Evolutionary conservation across 2,888 invertebrate genomes (phyloP).

Genomic region (Octonoba sinensis): DNA sequence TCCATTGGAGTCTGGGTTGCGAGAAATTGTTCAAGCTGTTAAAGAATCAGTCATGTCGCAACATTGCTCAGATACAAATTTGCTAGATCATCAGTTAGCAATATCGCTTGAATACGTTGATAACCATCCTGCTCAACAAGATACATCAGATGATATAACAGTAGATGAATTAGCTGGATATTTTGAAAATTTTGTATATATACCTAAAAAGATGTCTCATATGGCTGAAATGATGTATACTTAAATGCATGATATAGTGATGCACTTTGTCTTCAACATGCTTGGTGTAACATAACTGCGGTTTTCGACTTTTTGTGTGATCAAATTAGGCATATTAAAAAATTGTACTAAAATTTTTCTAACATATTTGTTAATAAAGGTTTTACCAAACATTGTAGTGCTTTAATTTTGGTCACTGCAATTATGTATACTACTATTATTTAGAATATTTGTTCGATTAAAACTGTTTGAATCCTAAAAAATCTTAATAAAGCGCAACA

Average conservation of each 20-base stretch:
- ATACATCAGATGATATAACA: constrained; percentile 80
- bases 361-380: too few relatives aligned
- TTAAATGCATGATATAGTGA: constrained; percentile 52
- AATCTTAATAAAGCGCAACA: too few relatives aligned
- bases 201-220: constrained; percentile 96
- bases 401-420: too few relatives aligned
- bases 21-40: constrained; percentile 31
- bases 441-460: too few relatives aligned
- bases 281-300: too few relatives aligned
- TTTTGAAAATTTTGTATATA: constrained; percentile 94
- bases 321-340: too few relatives aligned
- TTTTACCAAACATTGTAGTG: too few relatives aligned
- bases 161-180: constrained; percentile 95
- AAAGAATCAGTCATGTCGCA: constrained; percentile 34
- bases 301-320: too few relatives aligned
- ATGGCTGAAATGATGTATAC: constrained; percentile 99
- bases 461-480: too few relatives aligned
- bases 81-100: constrained; percentile 38
- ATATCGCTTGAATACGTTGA: constrained; percentile 19
- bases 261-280: not conserved
- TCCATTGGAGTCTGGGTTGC: constrained; percentile 24
- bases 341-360: too few relatives aligned
- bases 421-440: too few relatives aligned
- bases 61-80: constrained; percentile 21
- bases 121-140: constrained; percentile 38